These are phyloP conservation scores for Sus scrofa DNA, from an alignment of 2,113 vertebrate species.

Conservation along the genomic window DNA sequence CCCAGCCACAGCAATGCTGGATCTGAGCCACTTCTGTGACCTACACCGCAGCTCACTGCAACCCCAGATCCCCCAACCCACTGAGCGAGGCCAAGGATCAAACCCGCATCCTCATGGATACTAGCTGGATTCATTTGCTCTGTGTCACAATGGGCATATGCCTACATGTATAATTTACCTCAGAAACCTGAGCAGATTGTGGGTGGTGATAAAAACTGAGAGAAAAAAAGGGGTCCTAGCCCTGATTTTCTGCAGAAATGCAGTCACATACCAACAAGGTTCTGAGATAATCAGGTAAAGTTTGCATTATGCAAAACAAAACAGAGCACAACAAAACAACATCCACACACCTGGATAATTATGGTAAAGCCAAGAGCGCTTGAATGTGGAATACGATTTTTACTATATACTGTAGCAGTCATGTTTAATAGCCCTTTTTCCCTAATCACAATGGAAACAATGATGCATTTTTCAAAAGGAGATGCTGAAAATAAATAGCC, in stretches of 20 bases:
- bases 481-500: background rate
- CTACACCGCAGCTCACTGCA: too few relatives aligned
- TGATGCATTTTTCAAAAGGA: background rate
- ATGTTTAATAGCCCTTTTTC: background rate
- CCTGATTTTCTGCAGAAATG: background rate
- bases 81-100: too few relatives aligned
- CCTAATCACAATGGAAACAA: background rate
- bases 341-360: background rate
- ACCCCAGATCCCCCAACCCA: too few relatives aligned
- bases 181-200: background rate
- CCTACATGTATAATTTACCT: background rate
- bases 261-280: background rate
- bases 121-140: too few relatives aligned
- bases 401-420: background rate
- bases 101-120: too few relatives aligned
- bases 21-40: too few relatives aligned
- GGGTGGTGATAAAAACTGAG: background rate
- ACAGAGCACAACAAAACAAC: background rate
- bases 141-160: background rate
- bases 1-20: too few relatives aligned
- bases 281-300: background rate
- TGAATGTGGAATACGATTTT: background rate
- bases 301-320: background rate
- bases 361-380: background rate
- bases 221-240: background rate